Evolutionary conservation across 2,797 vertebrate species (phyloP).

Genomic region (Kryptopterus vitreolus): DNA sequence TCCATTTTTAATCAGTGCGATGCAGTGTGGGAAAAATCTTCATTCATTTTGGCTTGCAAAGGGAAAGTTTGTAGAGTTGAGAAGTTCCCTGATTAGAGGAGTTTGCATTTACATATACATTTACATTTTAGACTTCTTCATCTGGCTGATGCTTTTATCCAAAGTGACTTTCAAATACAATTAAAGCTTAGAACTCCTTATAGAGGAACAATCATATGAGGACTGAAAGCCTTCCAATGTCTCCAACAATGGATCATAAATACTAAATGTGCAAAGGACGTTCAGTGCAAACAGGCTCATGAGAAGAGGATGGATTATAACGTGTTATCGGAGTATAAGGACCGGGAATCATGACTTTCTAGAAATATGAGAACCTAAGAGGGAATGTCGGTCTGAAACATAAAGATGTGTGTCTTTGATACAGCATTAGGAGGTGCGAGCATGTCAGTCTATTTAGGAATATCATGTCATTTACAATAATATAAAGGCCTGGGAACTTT

Average conservation of each 20-base stretch:
- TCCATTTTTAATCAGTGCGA: conserved; percentile 11
- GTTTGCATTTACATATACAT: conserved; percentile 16
- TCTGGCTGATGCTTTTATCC: conserved; percentile 9
- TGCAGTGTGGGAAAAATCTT: neutral
- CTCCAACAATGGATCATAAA: neutral
- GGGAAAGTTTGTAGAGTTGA: conserved; percentile 1
- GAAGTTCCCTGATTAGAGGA: conserved; percentile 5
- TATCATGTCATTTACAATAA: neutral
- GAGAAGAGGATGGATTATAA: neutral
- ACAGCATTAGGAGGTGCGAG: neutral
- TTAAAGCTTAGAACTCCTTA: neutral
- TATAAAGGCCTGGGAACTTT: neutral
- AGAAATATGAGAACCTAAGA: neutral
- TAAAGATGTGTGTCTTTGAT: no score
- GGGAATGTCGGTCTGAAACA: no score
- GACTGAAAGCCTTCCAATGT: neutral
- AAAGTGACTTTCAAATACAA: conserved; percentile 13
- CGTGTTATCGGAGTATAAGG: no score
- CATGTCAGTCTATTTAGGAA: neutral
- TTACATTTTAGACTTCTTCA: conserved; percentile 14
- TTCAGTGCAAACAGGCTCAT: neutral
- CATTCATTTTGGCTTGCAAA: conserved; percentile 15
- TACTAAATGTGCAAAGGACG: neutral
- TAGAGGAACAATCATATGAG: neutral
- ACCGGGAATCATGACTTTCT: no score